Evolutionary conservation across 2,888 invertebrate species (phyloP), one percentile per base, ranked within the genome.

Genomic region (Agriopis marginaria): DNA sequence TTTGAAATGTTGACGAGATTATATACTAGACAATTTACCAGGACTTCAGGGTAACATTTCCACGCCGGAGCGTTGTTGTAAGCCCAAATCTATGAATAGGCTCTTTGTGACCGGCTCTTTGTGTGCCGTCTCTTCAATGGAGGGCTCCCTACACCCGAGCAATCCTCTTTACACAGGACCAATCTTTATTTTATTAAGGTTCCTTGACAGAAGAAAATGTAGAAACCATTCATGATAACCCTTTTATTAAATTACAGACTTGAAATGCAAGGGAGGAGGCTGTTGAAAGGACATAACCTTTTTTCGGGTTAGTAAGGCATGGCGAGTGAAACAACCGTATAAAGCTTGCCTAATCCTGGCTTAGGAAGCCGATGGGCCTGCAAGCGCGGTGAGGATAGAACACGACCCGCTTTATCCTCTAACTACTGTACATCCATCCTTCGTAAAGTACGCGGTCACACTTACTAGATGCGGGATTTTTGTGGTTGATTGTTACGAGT

Each of bases 261-360:
- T 64, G 56, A 67, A 71, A 69, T 70, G 67, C 50, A 50, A 64
- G 67, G 12, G 44, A 12, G n/a, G 44, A 44, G 14, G 23, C 14
- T 42, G 63, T 45, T 63, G 66, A 42, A 62, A 71, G 59, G 65
- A 77, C 78, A 76, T 79, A 80, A 79, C 80, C 77, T 82, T 75
- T 76, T 68, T 61, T 70, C 53, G 65, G 63, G 70, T 66, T 66
- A 66, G 63, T 78, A 81, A 79, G 78, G 79, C 76, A 74, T 77
- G 80, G 70, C 74, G 74, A 77, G 71, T 71, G 68, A 58, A 76
- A 80, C 72, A 82, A 80, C 77, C 75, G 74, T 60, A 75, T 71
- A 81, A 82, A 84, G 79, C 69, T 76, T 77, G 76, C 77, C 79
- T 87, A 87, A 88, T 83, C 88, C 87, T 74, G 80, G 86, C 84